phyloP scores from a whole-genome alignment of 2,797 vertebrate species.

The Brachyalestes nurse region DNA sequence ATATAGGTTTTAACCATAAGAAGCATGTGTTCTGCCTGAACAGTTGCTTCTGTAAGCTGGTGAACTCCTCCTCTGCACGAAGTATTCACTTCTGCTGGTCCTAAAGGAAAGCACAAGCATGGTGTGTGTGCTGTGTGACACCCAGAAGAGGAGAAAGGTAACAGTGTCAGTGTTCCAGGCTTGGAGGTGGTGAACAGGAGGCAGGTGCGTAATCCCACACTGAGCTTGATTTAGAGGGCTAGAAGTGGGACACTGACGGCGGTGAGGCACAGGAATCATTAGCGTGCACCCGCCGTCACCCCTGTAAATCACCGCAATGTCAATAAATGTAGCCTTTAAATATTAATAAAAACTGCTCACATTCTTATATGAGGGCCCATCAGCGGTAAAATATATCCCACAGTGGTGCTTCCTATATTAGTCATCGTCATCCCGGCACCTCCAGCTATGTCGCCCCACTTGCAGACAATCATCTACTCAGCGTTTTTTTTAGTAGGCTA shows the following conservation, averaged over 20 bases:
- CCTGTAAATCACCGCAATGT: slow-evolving; percentile 76
- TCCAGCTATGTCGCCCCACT: slow-evolving; percentile 31
- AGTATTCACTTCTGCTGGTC: too few relatives aligned
- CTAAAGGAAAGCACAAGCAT: too few relatives aligned
- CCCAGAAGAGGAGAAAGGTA: not conserved
- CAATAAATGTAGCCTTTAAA: slow-evolving; percentile 79
- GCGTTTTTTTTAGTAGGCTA: slow-evolving; percentile 52
- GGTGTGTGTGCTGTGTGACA: not conserved
- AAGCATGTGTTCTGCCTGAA: too few relatives aligned
- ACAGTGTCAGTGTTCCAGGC: slow-evolving; percentile 14
- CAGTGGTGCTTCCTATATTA: slow-evolving; percentile 34
- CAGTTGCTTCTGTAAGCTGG: too few relatives aligned
- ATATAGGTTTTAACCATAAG: too few relatives aligned
- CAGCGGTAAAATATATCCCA: slow-evolving; percentile 50
- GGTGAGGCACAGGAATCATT: slow-evolving; percentile 70
- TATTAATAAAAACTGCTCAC: slow-evolving; percentile 68
- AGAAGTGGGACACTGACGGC: slow-evolving; percentile 53
- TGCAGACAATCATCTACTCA: slow-evolving; percentile 48
- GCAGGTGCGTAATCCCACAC: slow-evolving; percentile 46
- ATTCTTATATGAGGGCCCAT: slow-evolving; percentile 42
- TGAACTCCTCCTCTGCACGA: too few relatives aligned
- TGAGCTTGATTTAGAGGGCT: slow-evolving; percentile 48
- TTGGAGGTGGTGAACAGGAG: slow-evolving; percentile 8
- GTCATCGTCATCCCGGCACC: slow-evolving; percentile 48
- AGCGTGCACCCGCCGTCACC: slow-evolving; percentile 73